Conservation (phyloP, 1,140 invertebrate species). For the Drusus annulatus region DNA sequence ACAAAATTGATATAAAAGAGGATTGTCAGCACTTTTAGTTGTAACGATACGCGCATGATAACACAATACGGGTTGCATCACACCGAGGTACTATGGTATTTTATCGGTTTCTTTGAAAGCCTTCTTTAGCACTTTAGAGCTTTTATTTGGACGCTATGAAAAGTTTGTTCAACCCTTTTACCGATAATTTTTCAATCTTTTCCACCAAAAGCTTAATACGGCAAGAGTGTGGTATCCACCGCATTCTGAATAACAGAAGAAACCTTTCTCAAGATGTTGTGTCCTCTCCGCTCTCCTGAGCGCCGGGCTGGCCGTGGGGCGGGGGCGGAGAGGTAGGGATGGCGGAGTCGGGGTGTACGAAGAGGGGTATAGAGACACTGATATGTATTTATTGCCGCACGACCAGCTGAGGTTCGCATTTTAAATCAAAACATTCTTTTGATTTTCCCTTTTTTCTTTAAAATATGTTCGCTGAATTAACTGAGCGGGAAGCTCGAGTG, state of each 20-base stretch:
- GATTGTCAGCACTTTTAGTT: no score
- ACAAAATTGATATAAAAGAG: no score
- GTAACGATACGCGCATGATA: no score
- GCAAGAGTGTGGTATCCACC: neutral
- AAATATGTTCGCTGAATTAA: constrained; percentile 22
- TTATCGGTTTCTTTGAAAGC: no score
- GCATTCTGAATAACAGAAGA: constrained; percentile 14
- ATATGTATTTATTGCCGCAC: constrained; percentile 55
- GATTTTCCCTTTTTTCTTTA: constrained; percentile 20
- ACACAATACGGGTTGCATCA: no score
- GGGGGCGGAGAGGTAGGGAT: no score
- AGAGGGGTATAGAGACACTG: constrained; percentile 44
- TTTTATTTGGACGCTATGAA: no score
- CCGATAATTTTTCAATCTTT: constrained; percentile 9
- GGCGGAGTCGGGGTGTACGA: no score
- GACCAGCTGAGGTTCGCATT: constrained; percentile 54
- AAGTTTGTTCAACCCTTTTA: neutral
- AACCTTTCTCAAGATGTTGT: constrained; percentile 20
- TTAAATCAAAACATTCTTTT: constrained; percentile 48
- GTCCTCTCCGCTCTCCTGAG: constrained; percentile 6
- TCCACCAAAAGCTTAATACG: neutral
- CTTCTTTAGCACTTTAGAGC: no score
- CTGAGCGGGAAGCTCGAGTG: neutral
- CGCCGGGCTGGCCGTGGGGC: neutral
- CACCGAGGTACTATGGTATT: no score